phyloP scores from a whole-genome alignment of 2,888 invertebrate genomes.

The Baccha elongata region DNA sequence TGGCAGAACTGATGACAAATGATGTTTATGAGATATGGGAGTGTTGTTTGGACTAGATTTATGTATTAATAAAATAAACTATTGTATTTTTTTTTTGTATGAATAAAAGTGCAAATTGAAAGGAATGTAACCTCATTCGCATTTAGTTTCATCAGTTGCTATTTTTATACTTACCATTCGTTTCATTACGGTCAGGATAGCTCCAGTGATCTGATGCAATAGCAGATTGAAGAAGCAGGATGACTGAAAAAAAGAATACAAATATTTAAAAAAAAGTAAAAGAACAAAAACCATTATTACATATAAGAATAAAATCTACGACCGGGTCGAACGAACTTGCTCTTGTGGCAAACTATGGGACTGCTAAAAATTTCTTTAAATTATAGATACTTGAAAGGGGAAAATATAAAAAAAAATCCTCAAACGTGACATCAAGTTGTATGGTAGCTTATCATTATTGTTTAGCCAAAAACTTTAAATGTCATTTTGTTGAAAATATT shows the following conservation, averaged over 20 bases:
- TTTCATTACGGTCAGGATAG: constrained; percentile 79
- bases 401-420: no score
- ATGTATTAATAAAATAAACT: constrained; percentile 36
- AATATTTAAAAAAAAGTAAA: neutral
- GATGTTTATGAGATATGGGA: constrained; percentile 26
- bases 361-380: no score
- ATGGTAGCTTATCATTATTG: no score
- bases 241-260: constrained; percentile 32
- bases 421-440: no score
- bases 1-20: neutral
- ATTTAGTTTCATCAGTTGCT: constrained; percentile 72
- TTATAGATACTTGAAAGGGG: no score
- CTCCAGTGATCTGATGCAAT: constrained; percentile 76
- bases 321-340: no score
- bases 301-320: no score
- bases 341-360: no score
- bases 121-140: constrained; percentile 29
- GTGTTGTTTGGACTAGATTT: constrained; percentile 17
- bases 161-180: constrained; percentile 77
- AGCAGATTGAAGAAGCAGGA: constrained; percentile 36
- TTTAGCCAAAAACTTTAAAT: no score
- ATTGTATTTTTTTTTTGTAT: constrained; percentile 8
- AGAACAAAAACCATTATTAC: neutral
- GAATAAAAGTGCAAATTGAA: constrained; percentile 56
- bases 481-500: no score